These are phyloP conservation scores for Gobius niger DNA, from an alignment of 2,113 vertebrate species.

Conservation along the genomic window DNA sequence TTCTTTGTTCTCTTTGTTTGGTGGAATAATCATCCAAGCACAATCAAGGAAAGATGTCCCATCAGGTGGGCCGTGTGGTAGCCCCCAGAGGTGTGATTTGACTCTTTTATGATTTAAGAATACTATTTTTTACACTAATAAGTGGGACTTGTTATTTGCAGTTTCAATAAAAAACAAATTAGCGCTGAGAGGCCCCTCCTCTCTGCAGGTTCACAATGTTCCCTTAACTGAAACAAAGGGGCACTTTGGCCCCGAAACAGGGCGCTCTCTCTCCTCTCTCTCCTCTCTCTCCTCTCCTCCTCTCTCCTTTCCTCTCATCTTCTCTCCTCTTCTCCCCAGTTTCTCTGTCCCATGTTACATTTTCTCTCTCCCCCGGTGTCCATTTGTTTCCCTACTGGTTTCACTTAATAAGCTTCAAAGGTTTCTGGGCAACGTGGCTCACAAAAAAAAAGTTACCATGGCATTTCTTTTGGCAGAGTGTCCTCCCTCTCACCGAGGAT, in stretches of 20 bases:
- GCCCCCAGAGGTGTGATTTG: neutral
- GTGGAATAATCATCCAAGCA: neutral
- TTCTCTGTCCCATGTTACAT: conserved; percentile 20
- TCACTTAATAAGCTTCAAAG: conserved; percentile 81
- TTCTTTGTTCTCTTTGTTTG: neutral
- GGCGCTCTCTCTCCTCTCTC: conserved; percentile 40
- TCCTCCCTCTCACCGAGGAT: conserved; percentile 75
- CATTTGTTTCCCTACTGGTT: conserved; percentile 73
- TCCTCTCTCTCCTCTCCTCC: conserved; percentile 34
- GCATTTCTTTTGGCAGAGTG: conserved; percentile 79
- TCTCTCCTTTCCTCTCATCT: conserved; percentile 32
- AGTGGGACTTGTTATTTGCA: conserved; percentile 19
- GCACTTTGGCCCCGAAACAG: conserved; percentile 64
- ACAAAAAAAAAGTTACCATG: conserved; percentile 78
- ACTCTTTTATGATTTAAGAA: conserved; percentile 13
- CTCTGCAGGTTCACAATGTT: conserved; percentile 68
- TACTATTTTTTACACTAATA: conserved; percentile 10
- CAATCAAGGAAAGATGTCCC: neutral
- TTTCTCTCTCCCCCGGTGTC: conserved; percentile 46
- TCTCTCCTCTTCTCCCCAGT: conserved; percentile 15
- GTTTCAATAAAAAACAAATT: conserved; percentile 31
- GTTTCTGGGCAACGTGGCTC: conserved; percentile 77
- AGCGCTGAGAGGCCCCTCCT: conserved; percentile 35
- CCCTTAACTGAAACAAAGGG: conserved; percentile 70
- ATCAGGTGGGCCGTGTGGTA: neutral